phyloP scores from a whole-genome alignment of 2,888 invertebrate species.

The Netelia virgata region DNA sequence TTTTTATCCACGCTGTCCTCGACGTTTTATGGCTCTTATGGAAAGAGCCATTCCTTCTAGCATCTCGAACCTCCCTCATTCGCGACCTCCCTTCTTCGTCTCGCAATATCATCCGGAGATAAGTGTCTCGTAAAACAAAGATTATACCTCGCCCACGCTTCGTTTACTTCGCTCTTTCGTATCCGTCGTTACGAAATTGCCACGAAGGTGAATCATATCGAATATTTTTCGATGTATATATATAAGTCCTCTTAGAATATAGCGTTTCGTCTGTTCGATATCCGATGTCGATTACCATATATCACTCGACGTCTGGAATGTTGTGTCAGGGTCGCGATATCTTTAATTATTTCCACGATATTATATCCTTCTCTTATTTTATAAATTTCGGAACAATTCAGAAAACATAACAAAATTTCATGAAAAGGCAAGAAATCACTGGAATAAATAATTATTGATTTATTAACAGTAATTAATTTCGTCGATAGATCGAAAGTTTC shows the following conservation, averaged over 20 bases:
- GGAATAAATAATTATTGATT: too few relatives aligned
- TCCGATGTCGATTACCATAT: slow-evolving; percentile 21
- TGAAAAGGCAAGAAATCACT: too few relatives aligned
- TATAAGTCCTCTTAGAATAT: not conserved
- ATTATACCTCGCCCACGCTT: not conserved
- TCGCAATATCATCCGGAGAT: slow-evolving; percentile 12
- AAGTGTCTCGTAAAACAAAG: slow-evolving; percentile 14
- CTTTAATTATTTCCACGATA: not conserved
- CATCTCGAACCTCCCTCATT: not conserved
- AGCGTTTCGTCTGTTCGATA: slow-evolving; percentile 42
- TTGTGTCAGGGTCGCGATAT: not conserved
- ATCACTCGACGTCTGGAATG: not conserved
- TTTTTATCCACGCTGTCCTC: slow-evolving; percentile 36
- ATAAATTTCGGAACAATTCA: too few relatives aligned
- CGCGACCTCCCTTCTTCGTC: not conserved
- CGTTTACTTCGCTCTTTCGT: slow-evolving; percentile 1
- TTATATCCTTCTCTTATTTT: too few relatives aligned
- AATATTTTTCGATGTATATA: slow-evolving; percentile 19
- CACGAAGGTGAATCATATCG: slow-evolving; percentile 26
- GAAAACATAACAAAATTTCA: too few relatives aligned
- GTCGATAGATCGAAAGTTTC: too few relatives aligned
- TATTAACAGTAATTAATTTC: too few relatives aligned
- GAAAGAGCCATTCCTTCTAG: slow-evolving; percentile 18
- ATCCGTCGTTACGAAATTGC: slow-evolving; percentile 34
- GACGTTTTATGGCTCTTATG: slow-evolving; percentile 58